A percentile compares a stretch with the other conserved stretches of the same genome.
Evolutionary conservation across 2,888 invertebrate species (phyloP).

Genomic region (Eristalinus aeneus): DNA sequence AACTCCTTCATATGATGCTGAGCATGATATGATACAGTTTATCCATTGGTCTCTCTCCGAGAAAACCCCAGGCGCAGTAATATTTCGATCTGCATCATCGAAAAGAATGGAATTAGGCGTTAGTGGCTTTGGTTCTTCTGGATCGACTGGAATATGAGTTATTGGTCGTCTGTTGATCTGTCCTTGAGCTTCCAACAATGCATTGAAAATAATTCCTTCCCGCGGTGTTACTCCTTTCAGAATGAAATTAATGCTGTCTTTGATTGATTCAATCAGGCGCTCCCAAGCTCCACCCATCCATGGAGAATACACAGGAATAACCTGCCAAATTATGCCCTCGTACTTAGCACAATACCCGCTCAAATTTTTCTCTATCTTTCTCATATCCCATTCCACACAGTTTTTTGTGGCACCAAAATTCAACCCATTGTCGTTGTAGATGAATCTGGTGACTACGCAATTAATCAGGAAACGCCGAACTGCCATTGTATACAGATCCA

Average conservation of each 20-base stretch:
- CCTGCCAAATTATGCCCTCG: background rate
- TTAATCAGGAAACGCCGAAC: background rate
- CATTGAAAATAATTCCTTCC: background rate
- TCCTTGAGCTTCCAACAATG: background rate
- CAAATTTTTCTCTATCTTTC: background rate
- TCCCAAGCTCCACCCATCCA: background rate
- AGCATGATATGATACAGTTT: background rate
- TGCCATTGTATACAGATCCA: background rate
- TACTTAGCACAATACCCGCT: background rate
- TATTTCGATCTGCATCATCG: background rate
- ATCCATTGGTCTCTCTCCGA: background rate
- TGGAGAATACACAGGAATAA: background rate
- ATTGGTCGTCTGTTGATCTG: background rate
- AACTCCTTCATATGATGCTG: background rate
- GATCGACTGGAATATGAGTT: background rate
- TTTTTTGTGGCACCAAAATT: background rate
- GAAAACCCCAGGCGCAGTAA: background rate
- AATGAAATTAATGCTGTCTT: background rate
- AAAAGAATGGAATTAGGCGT: constrained; percentile 2
- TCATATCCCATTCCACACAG: background rate
- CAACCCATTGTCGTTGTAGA: background rate
- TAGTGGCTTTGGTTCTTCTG: constrained; percentile 6
- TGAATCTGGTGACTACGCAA: background rate
- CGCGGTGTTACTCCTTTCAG: background rate
- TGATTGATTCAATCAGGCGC: background rate